Evolutionary conservation across 2,888 invertebrate species (phyloP).

Genomic region (Chymomyza caudatula): DNA sequence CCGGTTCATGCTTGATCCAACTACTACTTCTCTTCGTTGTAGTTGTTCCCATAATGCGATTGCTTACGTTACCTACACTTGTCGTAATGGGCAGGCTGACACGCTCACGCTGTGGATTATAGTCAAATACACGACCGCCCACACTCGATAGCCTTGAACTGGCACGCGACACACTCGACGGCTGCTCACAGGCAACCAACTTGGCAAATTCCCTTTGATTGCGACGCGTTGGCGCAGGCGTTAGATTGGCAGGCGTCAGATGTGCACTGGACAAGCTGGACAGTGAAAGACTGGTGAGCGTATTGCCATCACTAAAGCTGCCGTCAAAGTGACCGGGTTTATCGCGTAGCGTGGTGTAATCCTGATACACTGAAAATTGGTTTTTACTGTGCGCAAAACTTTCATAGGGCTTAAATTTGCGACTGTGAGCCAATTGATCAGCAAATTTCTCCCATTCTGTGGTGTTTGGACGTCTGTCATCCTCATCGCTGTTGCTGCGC

Average conservation of each 20-base stretch:
- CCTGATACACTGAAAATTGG: conserved; percentile 59
- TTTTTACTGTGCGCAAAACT: conserved; percentile 56
- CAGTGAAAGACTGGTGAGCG: conserved; percentile 53
- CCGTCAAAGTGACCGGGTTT: conserved; percentile 58
- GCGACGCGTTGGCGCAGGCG: conserved; percentile 23
- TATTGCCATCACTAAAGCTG: conserved; percentile 56
- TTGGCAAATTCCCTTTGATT: conserved; percentile 64
- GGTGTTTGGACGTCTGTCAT: conserved; percentile 56
- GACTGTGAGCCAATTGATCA: conserved; percentile 68
- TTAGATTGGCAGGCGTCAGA: conserved; percentile 43
- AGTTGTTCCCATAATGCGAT: conserved; percentile 3
- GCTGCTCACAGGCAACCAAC: conserved; percentile 53
- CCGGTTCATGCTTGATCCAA: not conserved
- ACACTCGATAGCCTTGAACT: conserved; percentile 55
- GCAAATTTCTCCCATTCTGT: conserved; percentile 76
- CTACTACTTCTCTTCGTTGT: not conserved
- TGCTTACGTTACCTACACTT: conserved; percentile 13
- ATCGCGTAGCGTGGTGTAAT: conserved; percentile 53
- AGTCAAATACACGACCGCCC: conserved; percentile 60
- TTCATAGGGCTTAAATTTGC: conserved; percentile 72
- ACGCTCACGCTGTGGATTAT: conserved; percentile 65
- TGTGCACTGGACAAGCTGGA: conserved; percentile 64
- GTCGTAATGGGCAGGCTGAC: conserved; percentile 38
- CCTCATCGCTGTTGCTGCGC: conserved; percentile 25
- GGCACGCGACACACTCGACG: conserved; percentile 53